phyloP scores from a whole-genome alignment of 1,140 invertebrate species.

The Papilio glaucus region DNA sequence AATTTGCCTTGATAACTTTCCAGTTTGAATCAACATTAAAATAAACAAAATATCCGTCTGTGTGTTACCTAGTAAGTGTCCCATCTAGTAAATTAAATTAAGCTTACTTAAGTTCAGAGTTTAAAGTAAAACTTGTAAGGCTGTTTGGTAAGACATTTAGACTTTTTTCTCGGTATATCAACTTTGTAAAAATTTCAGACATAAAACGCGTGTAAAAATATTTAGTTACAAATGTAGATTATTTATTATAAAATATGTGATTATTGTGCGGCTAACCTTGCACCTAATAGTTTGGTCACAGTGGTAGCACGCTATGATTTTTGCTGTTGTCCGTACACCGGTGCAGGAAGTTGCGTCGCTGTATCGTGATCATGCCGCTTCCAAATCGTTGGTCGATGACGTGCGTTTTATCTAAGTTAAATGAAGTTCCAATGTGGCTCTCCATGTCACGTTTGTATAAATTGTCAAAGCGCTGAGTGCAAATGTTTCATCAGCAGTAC shows the following conservation, averaged over 20 bases:
- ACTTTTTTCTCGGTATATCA: neutral
- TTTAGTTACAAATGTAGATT: neutral
- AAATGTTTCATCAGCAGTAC: neutral
- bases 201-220: neutral
- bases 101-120: neutral
- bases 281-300: neutral
- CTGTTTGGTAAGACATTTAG: neutral
- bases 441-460: conserved; percentile 16
- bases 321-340: conserved; percentile 18
- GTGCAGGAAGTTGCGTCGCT: conserved; percentile 26
- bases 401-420: conserved; percentile 28
- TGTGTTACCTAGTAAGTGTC: neutral
- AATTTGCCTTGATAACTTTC: neutral
- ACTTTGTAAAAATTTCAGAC: neutral
- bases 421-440: conserved; percentile 11
- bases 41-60: neutral
- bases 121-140: neutral
- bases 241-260: conserved; percentile 2
- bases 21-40: neutral
- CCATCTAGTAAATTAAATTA: neutral
- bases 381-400: conserved; percentile 34
- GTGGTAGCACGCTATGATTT: conserved; percentile 18
- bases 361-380: conserved; percentile 22
- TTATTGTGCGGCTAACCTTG: conserved; percentile 10
- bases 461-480: neutral